Conservation (phyloP, 2,113 vertebrate genomes). For the Hippolais icterina region DNA sequence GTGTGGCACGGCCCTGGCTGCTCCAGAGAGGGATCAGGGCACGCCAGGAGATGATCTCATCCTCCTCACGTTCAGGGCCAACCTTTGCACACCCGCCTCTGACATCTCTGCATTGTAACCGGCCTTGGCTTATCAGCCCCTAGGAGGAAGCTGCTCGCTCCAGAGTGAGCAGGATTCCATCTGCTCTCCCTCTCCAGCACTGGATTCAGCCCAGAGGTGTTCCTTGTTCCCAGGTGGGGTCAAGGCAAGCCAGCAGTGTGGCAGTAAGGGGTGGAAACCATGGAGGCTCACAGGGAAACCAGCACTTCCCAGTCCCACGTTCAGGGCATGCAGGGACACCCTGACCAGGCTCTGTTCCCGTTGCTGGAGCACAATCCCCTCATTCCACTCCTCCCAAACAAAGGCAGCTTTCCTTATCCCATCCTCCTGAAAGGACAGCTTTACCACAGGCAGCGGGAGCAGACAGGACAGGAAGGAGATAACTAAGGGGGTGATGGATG, state of each 20-base stretch:
- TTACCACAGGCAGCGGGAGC: neutral
- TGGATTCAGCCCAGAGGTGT: neutral
- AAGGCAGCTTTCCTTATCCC: neutral
- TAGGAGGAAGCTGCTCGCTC: neutral
- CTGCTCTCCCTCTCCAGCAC: neutral
- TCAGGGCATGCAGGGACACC: neutral
- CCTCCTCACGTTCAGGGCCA: neutral
- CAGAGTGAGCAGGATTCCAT: neutral
- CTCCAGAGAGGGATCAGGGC: neutral
- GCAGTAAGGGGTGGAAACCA: neutral
- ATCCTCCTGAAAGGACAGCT: neutral
- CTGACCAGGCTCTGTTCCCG: neutral
- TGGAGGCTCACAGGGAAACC: neutral
- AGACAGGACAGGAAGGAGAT: neutral
- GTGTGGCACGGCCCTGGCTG: neutral
- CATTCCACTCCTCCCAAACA: fast-evolving
- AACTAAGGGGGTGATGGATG: slow-evolving; percentile 25
- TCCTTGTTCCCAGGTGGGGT: neutral
- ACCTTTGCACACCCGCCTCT: neutral
- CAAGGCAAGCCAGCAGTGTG: neutral
- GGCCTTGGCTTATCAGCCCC: neutral
- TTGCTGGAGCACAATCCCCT: fast-evolving
- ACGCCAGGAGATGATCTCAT: slow-evolving; percentile 26
- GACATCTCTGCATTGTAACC: neutral
- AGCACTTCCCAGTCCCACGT: neutral